Evolutionary conservation across 2,888 invertebrate genomes (phyloP).

Genomic region (Agrotis ipsilon): DNA sequence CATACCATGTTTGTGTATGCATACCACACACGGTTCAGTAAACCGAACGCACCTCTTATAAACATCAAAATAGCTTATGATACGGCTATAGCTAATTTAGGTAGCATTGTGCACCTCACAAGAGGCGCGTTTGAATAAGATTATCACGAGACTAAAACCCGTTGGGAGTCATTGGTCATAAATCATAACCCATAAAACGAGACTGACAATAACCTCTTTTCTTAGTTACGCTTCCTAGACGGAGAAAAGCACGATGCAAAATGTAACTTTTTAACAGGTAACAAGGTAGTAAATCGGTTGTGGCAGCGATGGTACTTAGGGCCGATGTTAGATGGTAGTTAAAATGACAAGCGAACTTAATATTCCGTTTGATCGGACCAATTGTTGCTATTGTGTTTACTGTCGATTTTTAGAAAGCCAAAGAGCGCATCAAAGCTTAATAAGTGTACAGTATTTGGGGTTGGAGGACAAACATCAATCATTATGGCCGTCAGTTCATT

Average conservation of each 20-base stretch:
- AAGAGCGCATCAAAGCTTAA: slow-evolving; percentile 73
- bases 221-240: slow-evolving; percentile 84
- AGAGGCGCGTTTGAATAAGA: slow-evolving; percentile 88
- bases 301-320: slow-evolving; percentile 58
- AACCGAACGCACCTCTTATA: slow-evolving; percentile 74
- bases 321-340: slow-evolving; percentile 83
- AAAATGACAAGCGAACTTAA: slow-evolving; percentile 91
- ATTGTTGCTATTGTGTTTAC: slow-evolving; percentile 90
- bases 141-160: slow-evolving; percentile 88
- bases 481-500: slow-evolving; percentile 78
- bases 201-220: slow-evolving; percentile 89
- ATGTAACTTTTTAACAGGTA: slow-evolving; percentile 58
- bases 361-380: slow-evolving; percentile 91
- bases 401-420: slow-evolving; percentile 86
- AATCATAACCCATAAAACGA: slow-evolving; percentile 91
- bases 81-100: slow-evolving; percentile 89
- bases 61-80: slow-evolving; percentile 80
- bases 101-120: slow-evolving; percentile 90
- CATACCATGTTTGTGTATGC: slow-evolving; percentile 79
- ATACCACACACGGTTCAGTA: slow-evolving; percentile 80
- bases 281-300: slow-evolving; percentile 61
- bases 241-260: slow-evolving; percentile 58
- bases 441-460: slow-evolving; percentile 78
- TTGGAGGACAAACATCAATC: slow-evolving; percentile 88
- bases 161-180: slow-evolving; percentile 91